Base-by-base conservation (phyloP, 2,797 vertebrate species). In the Tokudaia muenninki region DNA sequence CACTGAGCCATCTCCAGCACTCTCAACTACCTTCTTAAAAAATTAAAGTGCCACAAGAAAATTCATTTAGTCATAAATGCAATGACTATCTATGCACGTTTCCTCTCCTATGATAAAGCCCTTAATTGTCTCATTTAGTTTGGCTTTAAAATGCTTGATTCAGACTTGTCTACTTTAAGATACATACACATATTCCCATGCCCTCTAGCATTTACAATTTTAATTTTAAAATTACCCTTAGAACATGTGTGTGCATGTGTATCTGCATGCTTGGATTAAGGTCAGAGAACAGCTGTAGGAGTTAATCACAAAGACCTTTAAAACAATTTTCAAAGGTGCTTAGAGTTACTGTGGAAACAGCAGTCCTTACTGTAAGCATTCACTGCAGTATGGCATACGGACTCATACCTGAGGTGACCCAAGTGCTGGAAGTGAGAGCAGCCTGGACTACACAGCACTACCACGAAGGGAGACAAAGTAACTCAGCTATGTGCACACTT, bases 261-360 rank as follows among this genome's bases (percentile, higher is more conserved):
- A n/a, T 44, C 61, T 83, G 17, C 17, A 47, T 47, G 29, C 17
- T 34, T 84, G 17, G 31, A 34, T 65, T 50, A 84, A 84, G 29
- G 61, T 13, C 81, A 84, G 26, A 65, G 26, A 65, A 65, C 9
- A 31, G 41, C 37, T 31, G 41, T 47, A 65, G 82, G 41, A 65
- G 10, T 21, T 70, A 78, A 77, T 63, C 47, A 94, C 3, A 44
- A 6, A 1, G 78, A 55, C 21, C 87, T 94, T 94, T 93, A 22
- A 91, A 91, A 91, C 14, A 26, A 92, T 57, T 72, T 79, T 79
- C 31, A 92, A 90, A 90, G 34, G 5, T 81, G n/a, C 61, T 81
- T 67, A 92, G 17, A 79, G 44, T 81, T 89, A 92, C 1, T 90
- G 6, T 88, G 8, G 81, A 87, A 65, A 84, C 1, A 19, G 26